phyloP scores from a whole-genome alignment of 2,888 invertebrate genomes.

The Yponomeuta sedellus region DNA sequence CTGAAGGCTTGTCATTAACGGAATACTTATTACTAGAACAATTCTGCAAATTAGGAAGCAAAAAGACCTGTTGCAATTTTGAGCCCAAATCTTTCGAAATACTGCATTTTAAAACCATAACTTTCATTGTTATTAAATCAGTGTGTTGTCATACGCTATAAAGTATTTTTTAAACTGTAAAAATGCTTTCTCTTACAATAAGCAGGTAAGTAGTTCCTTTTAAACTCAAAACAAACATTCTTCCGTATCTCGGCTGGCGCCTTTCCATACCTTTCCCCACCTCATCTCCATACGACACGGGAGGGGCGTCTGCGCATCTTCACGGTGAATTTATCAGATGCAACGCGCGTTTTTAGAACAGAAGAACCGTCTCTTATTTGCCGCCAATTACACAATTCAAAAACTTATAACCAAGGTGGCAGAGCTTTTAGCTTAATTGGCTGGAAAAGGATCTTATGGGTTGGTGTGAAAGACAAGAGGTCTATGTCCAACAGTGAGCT shows the following conservation, averaged over 20 bases:
- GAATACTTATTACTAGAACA: neutral
- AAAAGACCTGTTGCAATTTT: too few species aligned
- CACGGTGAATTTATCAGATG: constrained; percentile 47
- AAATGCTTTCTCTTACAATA: neutral
- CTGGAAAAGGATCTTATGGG: too few species aligned
- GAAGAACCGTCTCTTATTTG: neutral
- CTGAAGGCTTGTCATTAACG: neutral
- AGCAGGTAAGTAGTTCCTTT: neutral
- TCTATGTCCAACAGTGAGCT: too few species aligned
- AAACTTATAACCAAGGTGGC: too few species aligned
- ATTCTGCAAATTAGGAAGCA: neutral
- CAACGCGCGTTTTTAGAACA: constrained; percentile 12
- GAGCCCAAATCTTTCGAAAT: too few species aligned
- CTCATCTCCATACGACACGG: constrained; percentile 14
- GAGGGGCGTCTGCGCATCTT: constrained; percentile 31
- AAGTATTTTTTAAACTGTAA: neutral
- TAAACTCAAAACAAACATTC: constrained; percentile 7
- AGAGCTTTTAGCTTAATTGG: too few species aligned
- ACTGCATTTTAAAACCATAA: too few species aligned
- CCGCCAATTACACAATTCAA: too few species aligned
- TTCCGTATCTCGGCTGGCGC: neutral
- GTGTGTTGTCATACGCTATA: too few species aligned
- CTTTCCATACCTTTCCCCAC: constrained; percentile 5
- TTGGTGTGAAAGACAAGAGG: too few species aligned
- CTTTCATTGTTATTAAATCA: too few species aligned